Evolutionary conservation across 1,140 invertebrate species (phyloP), one percentile per base, ranked within the genome.

Genomic region (Dendrolimus kikuchii): DNA sequence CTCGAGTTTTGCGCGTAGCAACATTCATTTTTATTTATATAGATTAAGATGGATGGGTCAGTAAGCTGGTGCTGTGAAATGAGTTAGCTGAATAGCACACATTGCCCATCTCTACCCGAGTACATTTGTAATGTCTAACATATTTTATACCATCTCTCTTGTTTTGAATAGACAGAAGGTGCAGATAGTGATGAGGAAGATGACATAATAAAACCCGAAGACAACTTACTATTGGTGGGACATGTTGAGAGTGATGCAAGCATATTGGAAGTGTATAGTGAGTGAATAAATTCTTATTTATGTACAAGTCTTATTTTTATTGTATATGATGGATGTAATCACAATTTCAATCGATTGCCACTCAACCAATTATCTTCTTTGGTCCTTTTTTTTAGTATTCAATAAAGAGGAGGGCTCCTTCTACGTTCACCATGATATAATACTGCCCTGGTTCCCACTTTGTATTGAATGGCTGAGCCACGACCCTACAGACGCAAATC

Each of bases 361-460:
- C 23, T 2, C 23, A 23, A 23, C 23, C 23, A 23, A 23, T 23
- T 48, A 43, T 9, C 9, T 39, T 39, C 0, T 3, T 51, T 43
- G 5, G 10, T 50, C 61, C 66, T 53, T 60, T 64, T 62, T 90
- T 90, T 57, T 78, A 95, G 96, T 99, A 44, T 98, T 96, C 74
- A 99, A 99, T 86, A 93, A 96, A 79, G 90, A 91, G 39, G 94
- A 96, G 74, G 93, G 91, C 42, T 95, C 95, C 10, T 91, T 98
- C 50, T 99, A 98, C 81, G 93, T 97, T 6, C 96, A 99, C 77
- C 97, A 99, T 86, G 96, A 99, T 76, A 92, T 97, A 47, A 80
- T 97, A 7, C 84, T 99, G 47, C 93, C 96, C 4, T 92, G 94
- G 46, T 95, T 96, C 77, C 97, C 97, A 5, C 84, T 99, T 5